Conservation (phyloP, 2,888 invertebrate genomes). For the Caenorhabditis sp. region DNA sequence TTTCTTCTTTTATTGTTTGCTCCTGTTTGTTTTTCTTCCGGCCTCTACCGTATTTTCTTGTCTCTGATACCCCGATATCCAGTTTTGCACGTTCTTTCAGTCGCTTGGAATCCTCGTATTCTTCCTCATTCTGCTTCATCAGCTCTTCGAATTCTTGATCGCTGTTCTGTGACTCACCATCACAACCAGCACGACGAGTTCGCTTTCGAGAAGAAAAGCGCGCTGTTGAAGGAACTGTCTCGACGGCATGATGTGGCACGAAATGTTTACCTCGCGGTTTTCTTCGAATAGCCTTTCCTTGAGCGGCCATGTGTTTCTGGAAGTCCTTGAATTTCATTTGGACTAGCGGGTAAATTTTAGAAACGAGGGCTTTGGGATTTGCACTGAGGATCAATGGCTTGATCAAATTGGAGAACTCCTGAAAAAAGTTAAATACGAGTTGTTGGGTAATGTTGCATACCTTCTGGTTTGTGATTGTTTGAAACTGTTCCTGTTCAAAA, state of each 20-base stretch:
- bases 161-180: conserved; percentile 88
- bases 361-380: conserved; percentile 88
- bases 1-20: no score
- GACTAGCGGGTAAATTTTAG: conserved; percentile 96
- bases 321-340: conserved; percentile 99
- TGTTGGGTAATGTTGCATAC: conserved; percentile 46
- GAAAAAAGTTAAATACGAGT: conserved; percentile 19
- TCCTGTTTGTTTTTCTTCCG: no score
- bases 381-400: conserved; percentile 69
- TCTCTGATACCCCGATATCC: no score
- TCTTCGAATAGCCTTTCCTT: conserved; percentile 58
- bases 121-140: conserved; percentile 86
- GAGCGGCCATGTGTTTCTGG: conserved; percentile 84
- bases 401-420: conserved; percentile 75
- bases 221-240: conserved; percentile 72
- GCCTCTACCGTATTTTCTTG: no score
- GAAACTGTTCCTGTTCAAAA: conserved; percentile 78
- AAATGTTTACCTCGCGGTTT: no score
- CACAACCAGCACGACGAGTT: conserved; percentile 37
- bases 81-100: conserved; percentile 82
- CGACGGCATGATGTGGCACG: conserved; percentile 51
- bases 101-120: conserved; percentile 83
- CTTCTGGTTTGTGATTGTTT: conserved; percentile 74
- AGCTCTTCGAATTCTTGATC: conserved; percentile 99
- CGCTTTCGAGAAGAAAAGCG: conserved; percentile 76